Percentiles rank a stretch among this genome's conserved stretches.
These are phyloP conservation scores for Cancer borealis DNA, from an alignment of 2,888 invertebrate species.

Conservation along the genomic window DNA sequence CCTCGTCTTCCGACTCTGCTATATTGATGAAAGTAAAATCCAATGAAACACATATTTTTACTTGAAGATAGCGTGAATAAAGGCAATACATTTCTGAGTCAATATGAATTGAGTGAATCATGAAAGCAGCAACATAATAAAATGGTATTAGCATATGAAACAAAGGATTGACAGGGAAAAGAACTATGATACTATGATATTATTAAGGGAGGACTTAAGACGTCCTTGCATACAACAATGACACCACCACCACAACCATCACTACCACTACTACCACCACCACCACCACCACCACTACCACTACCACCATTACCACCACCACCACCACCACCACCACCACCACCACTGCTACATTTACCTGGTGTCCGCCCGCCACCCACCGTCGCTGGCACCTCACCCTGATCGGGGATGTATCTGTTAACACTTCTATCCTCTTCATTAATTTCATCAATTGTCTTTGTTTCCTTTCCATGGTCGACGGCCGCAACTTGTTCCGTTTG, in stretches of 20 bases:
- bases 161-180: not conserved
- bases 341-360: slow-evolving; percentile 61
- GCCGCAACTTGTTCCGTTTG: slow-evolving; percentile 68
- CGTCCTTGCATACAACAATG: not conserved
- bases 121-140: not conserved
- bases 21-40: not conserved
- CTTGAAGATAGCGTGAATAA: not conserved
- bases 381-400: not conserved
- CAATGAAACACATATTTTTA: not conserved
- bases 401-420: not conserved
- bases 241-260: not conserved
- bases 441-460: slow-evolving; percentile 16
- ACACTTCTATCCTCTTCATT: slow-evolving; percentile 74
- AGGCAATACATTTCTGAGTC: not conserved
- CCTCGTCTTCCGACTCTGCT: slow-evolving; percentile 39
- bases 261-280: not conserved
- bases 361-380: slow-evolving; percentile 49
- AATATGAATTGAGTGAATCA: not conserved
- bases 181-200: not conserved
- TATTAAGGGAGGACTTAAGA: not conserved
- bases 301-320: not conserved
- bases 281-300: not conserved
- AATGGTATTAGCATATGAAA: not conserved
- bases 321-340: not conserved
- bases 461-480: slow-evolving; percentile 45